Percentiles rank a stretch among this genome's conserved stretches.
Conservation (phyloP, 2,888 invertebrate species). For the Epinotia bilunana region DNA sequence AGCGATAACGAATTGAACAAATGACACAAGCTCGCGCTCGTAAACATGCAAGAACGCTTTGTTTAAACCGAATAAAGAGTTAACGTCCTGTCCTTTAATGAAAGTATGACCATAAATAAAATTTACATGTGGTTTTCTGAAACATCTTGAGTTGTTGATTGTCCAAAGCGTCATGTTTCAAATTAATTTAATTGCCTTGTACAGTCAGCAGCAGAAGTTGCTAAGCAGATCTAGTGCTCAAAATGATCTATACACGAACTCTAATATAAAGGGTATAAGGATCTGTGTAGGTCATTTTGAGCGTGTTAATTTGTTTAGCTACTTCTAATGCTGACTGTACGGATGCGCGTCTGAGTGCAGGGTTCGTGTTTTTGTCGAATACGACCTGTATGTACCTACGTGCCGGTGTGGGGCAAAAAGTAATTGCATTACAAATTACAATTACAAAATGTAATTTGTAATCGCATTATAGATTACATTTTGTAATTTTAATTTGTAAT, state of each 20-base stretch:
- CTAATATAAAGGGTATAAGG: no score
- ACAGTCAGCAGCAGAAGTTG: no score
- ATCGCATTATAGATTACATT: no score
- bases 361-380: conserved; percentile 11
- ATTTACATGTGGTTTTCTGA: conserved; percentile 24
- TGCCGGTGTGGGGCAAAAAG: no score
- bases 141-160: conserved; percentile 21
- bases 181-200: conserved; percentile 26
- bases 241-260: no score
- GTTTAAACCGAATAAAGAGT: conserved; percentile 33
- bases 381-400: not conserved
- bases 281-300: no score
- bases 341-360: not conserved
- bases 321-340: no score
- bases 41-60: conserved; percentile 31
- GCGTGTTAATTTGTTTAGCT: no score
- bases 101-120: conserved; percentile 18
- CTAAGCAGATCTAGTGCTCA: no score
- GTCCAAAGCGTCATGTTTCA: not conserved
- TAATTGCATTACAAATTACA: no score
- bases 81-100: not conserved
- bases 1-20: conserved; percentile 20
- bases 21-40: conserved; percentile 28
- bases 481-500: no score
- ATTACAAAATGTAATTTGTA: no score